Base-by-base conservation (phyloP, 1,140 invertebrate species). In the Batillaria attramentaria region DNA sequence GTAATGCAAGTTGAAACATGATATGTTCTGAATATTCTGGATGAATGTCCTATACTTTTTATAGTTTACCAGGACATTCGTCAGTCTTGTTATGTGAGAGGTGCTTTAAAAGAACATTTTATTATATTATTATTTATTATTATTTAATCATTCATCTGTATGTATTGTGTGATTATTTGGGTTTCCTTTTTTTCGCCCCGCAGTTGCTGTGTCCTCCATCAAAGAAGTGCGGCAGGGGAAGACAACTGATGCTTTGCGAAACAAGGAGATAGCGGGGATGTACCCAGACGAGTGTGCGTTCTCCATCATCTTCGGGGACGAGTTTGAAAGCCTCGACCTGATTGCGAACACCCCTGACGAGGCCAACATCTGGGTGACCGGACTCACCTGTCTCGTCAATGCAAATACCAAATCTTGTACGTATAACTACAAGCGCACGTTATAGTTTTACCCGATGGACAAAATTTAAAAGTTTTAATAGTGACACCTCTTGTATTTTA, bases 321-420 rank as follows among this genome's bases (percentile, higher is more conserved):
- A 92, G 50, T 94, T 92, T 88, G 92, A 93, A 66, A 92, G 92
- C 35, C 89, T 94, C 65, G 94, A 94, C 87, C 87, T 94, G 69
- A 92, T 94, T 69, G 94, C 94, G 20, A 90, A 92, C 66, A 91
- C 92, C 35, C 90, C 93, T 13, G 93, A 94, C 81, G 94, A 94
- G 85, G 93, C 94, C 13, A 94, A 93, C 83, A 93, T 94, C 76
- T 94, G 94, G 94, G 92, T 94, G 13, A 93, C 92, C 1, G 93
- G 93, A 60, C 86, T 94, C 0, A 93, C 92, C 57, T 92, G 93
- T 83, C 89, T 93, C 5, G 90, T 93, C 62, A 92, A 91, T 69
- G 90, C 91, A 35, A 85, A 81, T 70, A 84, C 84, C 24, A 85
- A 85, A 50, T 79, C 81, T 31, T 82, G 83, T n/a, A n/a, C n/a